These are phyloP conservation scores for Dicranocentrus wangi DNA, from an alignment of 2,888 invertebrate species.

Conservation along the genomic window DNA sequence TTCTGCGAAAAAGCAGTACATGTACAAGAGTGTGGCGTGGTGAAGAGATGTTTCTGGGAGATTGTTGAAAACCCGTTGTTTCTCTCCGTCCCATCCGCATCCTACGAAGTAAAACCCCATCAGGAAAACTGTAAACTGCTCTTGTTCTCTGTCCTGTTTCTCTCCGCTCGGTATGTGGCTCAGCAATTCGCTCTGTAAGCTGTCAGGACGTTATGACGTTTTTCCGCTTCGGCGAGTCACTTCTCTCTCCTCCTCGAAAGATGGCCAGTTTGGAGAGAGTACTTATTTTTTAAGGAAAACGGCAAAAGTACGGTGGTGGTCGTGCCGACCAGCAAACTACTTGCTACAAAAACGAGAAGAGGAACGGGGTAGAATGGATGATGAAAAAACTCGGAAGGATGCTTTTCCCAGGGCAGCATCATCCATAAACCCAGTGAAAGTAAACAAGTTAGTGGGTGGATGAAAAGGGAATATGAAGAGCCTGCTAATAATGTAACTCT, in stretches of 20 bases:
- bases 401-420: background rate
- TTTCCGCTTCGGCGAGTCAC: slow-evolving; percentile 38
- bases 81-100: slow-evolving; percentile 1
- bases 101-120: slow-evolving; percentile 15
- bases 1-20: no score
- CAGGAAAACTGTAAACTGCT: slow-evolving; percentile 44
- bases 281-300: no score
- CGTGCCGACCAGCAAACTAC: background rate
- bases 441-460: slow-evolving; percentile 36
- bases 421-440: slow-evolving; percentile 13
- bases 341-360: background rate
- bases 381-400: background rate
- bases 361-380: no score
- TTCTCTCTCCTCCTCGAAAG: slow-evolving; percentile 19
- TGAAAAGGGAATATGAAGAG: background rate
- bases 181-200: slow-evolving; percentile 2
- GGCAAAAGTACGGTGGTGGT: background rate
- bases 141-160: background rate
- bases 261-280: slow-evolving; percentile 12
- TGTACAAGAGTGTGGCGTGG: no score
- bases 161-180: background rate
- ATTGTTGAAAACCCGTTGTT: background rate
- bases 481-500: slow-evolving; percentile 36
- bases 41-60: no score
- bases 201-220: slow-evolving; percentile 54